These are phyloP conservation scores for Operophtera brumata DNA, from an alignment of 2,888 invertebrate species.

Conservation along the genomic window DNA sequence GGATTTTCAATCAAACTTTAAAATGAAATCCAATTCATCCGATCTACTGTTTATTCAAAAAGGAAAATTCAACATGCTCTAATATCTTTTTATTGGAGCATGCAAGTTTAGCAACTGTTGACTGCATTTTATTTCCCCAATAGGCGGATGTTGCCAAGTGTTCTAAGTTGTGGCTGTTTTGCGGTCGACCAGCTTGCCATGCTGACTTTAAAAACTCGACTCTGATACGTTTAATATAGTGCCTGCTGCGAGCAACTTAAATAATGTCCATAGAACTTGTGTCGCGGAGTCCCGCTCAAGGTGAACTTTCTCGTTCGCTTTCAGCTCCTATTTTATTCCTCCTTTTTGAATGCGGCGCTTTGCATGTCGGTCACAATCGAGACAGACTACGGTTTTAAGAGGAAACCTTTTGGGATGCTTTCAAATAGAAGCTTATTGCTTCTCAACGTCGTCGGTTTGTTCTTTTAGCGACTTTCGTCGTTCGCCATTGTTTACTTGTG, in stretches of 20 bases:
- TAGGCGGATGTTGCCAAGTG: slow-evolving; percentile 68
- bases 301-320: slow-evolving; percentile 68
- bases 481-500: slow-evolving; percentile 51
- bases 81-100: slow-evolving; percentile 35
- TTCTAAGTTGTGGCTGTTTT: slow-evolving; percentile 61
- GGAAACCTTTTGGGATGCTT: slow-evolving; percentile 63
- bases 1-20: slow-evolving; percentile 43
- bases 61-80: slow-evolving; percentile 23
- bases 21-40: slow-evolving; percentile 29
- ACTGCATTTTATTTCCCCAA: slow-evolving; percentile 71
- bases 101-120: slow-evolving; percentile 58
- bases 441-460: slow-evolving; percentile 52
- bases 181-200: slow-evolving; percentile 67
- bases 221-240: slow-evolving; percentile 69
- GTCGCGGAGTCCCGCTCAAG: slow-evolving; percentile 56
- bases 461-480: slow-evolving; percentile 55
- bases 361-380: slow-evolving; percentile 66
- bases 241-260: slow-evolving; percentile 65
- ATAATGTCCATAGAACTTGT: slow-evolving; percentile 72
- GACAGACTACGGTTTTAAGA: slow-evolving; percentile 61
- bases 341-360: slow-evolving; percentile 61
- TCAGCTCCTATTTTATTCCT: slow-evolving; percentile 63
- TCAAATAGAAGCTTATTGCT: slow-evolving; percentile 67
- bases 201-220: slow-evolving; percentile 67
- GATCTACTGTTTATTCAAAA: slow-evolving; percentile 21